Conservation (phyloP, 2,113 vertebrate species). For the Nicator chloris region DNA sequence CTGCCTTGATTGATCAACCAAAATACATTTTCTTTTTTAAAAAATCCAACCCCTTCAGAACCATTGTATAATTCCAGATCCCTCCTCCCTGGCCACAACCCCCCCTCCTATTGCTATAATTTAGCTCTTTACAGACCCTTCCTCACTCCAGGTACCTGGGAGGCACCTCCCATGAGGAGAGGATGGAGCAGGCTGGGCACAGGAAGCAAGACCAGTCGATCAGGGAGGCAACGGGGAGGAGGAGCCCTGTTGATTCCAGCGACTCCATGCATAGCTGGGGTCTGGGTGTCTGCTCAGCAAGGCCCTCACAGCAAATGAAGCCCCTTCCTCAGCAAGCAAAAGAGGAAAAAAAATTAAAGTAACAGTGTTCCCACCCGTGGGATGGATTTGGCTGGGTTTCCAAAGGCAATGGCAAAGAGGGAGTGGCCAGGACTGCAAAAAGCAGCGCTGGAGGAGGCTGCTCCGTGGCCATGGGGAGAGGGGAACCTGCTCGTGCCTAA, state of each 20-base stretch:
- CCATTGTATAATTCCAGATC: not conserved
- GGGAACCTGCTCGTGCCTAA: not conserved
- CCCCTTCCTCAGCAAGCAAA: not conserved
- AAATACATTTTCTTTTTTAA: constrained; percentile 59
- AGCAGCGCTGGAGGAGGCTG: accelerated
- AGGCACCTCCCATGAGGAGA: not conserved
- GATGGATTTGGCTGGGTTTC: not conserved
- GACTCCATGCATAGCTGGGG: not conserved
- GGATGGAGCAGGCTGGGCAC: not conserved
- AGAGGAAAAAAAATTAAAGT: not conserved
- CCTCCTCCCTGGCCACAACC: not conserved
- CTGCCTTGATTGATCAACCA: constrained; percentile 35
- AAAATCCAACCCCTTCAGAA: not conserved
- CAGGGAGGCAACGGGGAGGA: accelerated
- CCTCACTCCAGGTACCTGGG: not conserved
- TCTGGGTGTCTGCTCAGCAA: not conserved
- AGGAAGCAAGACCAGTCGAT: not conserved
- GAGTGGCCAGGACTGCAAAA: not conserved
- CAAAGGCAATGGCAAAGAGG: not conserved
- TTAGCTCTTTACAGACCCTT: not conserved
- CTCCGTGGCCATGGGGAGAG: not conserved
- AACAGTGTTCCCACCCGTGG: not conserved
- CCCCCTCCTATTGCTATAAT: not conserved
- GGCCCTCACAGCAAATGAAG: not conserved
- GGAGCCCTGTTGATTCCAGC: not conserved